phyloP scores from a whole-genome alignment of 2,797 vertebrate species.

The Peromyscus aztecus region DNA sequence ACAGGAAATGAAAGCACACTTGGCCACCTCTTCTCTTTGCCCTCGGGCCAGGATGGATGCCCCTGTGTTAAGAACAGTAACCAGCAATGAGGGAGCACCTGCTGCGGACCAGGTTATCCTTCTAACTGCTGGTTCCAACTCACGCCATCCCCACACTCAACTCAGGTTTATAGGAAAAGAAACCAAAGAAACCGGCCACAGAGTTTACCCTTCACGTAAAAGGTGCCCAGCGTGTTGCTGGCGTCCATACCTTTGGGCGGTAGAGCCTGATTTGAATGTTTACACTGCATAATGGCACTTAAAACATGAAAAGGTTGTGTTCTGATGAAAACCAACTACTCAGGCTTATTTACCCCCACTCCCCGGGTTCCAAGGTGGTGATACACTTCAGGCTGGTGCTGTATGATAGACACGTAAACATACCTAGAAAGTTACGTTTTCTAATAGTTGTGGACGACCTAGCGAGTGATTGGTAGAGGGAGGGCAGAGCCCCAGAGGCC shows the following conservation, averaged over 20 bases:
- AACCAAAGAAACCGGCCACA: background rate
- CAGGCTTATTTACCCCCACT: background rate
- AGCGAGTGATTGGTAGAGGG: constrained; percentile 27
- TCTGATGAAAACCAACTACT: constrained; percentile 2
- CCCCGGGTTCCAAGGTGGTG: background rate
- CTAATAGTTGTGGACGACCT: constrained; percentile 44
- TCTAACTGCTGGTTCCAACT: constrained; percentile 16
- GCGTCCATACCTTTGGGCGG: background rate
- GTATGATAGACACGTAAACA: constrained; percentile 46
- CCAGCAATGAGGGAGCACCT: background rate
- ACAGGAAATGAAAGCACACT: background rate
- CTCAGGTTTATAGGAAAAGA: constrained; percentile 13
- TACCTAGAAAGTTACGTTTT: constrained; percentile 57
- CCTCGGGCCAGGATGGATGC: background rate
- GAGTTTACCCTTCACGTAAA: constrained; percentile 19
- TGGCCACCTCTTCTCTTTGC: background rate
- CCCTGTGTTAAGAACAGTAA: background rate
- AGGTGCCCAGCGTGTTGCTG: background rate
- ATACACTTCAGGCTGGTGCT: background rate
- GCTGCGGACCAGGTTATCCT: background rate
- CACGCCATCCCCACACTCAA: background rate
- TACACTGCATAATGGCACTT: background rate
- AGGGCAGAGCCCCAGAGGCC: background rate
- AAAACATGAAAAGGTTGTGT: constrained; percentile 2
- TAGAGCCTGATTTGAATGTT: constrained; percentile 4